These are phyloP conservation scores for Aphodius granarius DNA, from an alignment of 2,888 invertebrate species.

Conservation along the genomic window DNA sequence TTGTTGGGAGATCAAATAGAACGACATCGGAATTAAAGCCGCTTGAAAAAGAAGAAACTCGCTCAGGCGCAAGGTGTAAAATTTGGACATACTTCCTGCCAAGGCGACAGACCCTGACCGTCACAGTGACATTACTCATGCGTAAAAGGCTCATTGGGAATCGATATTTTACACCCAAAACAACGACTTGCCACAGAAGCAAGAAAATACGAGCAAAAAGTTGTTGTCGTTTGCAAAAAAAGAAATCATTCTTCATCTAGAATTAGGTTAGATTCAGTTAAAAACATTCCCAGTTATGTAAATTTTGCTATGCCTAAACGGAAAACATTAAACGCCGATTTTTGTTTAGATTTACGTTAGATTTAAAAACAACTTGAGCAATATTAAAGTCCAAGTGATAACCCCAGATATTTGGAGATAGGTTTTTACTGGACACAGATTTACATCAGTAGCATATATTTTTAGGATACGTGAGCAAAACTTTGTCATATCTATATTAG, in stretches of 20 bases:
- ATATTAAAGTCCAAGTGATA: not conserved
- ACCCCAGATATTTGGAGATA: not conserved
- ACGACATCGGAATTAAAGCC: not conserved
- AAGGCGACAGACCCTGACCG: constrained; percentile 26
- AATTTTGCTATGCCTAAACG: not conserved
- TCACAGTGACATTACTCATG: constrained; percentile 21
- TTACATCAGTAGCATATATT: not conserved
- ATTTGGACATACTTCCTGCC: constrained; percentile 16
- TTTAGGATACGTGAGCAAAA: not conserved
- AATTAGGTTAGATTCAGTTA: not conserved
- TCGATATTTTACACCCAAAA: constrained; percentile 18
- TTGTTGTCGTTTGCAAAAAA: not conserved
- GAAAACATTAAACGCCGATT: not conserved
- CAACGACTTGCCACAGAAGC: not conserved
- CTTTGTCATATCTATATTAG: no score
- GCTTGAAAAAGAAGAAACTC: not conserved
- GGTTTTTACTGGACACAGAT: not conserved
- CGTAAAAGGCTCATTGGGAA: constrained; percentile 27
- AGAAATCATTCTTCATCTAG: not conserved
- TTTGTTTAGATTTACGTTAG: not conserved
- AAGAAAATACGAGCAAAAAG: not conserved
- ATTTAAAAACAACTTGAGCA: not conserved
- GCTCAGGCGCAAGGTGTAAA: not conserved
- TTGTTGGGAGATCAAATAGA: not conserved
- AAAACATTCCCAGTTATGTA: not conserved